Evolutionary conservation across 2,888 invertebrate genomes (phyloP), one percentile per base, ranked within the genome.

Genomic region (Tinea semifulvella): DNA sequence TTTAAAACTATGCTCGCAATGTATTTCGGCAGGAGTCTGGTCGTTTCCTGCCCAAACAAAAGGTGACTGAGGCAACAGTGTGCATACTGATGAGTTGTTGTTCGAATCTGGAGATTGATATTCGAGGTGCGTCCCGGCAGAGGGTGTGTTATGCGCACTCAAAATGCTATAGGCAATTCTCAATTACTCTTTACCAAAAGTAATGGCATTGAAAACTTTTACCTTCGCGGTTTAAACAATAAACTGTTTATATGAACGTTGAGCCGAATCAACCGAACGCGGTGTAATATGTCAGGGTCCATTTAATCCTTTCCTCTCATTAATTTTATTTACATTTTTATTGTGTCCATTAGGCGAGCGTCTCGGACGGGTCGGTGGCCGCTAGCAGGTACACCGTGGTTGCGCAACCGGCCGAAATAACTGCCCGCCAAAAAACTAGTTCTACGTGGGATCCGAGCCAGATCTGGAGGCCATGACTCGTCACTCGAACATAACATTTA

Each of bases 1-100:
- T 64, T 60, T 55, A 59, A 56, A 57, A 60, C 55, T 58, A 63
- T 58, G 59, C 58, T 53, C 53, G 59, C 59, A 56, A 64, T 67
- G 63, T 66, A 73, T 73, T 79, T 77, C 67, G 75, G 67, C 65
- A 61, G 67, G 60, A 63, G 56, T 60, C 60, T 64, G 67, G 61
- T 65, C 72, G 65, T 71, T 77, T 80, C 79, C 79, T 80, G 79
- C 62, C 69, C 65, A 68, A 76, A 79, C 79, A 76, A 79, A 67
- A 77, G 77, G 74, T 73, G 64, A 57, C 59, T 66, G 63, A 63
- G 58, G 54, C 60, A 56, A 48, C 55, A 52, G 60, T 60, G 56
- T 63, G 77, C 75, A 80, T 80, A 77, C 68, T 62, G 65, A 80
- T 76, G 58, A 67, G 60, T 51, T 56, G 50, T 53, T 55, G 51